Conservation (phyloP, 1,140 invertebrate species). For the Brachionus asplanchnoidis region DNA sequence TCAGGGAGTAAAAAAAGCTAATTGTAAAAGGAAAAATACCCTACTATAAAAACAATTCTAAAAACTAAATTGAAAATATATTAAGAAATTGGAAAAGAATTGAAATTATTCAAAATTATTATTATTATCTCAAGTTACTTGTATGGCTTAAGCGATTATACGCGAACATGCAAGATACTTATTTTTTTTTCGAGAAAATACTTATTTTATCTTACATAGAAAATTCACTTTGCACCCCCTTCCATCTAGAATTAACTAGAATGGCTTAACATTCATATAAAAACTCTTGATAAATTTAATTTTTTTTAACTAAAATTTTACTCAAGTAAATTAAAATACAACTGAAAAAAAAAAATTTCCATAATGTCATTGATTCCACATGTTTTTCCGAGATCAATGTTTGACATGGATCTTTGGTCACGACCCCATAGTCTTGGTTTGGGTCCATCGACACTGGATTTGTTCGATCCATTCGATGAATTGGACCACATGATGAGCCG, state of each 20-base stretch:
- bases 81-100: too few relatives aligned
- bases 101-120: too few relatives aligned
- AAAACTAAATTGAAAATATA: too few relatives aligned
- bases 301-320: neutral
- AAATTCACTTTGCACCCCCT: neutral
- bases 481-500: neutral
- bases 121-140: neutral
- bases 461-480: neutral
- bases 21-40: too few relatives aligned
- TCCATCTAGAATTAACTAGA: neutral
- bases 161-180: neutral
- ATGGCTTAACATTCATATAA: neutral
- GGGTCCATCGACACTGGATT: neutral
- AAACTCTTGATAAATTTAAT: neutral
- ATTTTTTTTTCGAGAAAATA: neutral
- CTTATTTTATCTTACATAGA: neutral
- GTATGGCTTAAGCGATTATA: neutral
- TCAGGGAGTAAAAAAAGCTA: too few relatives aligned
- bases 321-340: neutral
- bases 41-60: too few relatives aligned
- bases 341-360: neutral
- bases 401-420: constrained; percentile 30
- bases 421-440: neutral
- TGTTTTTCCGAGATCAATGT: constrained; percentile 11
- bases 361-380: constrained; percentile 24